Evolutionary conservation across 2,797 vertebrate genomes (phyloP).

Genomic region (Bucorvus abyssinicus): DNA sequence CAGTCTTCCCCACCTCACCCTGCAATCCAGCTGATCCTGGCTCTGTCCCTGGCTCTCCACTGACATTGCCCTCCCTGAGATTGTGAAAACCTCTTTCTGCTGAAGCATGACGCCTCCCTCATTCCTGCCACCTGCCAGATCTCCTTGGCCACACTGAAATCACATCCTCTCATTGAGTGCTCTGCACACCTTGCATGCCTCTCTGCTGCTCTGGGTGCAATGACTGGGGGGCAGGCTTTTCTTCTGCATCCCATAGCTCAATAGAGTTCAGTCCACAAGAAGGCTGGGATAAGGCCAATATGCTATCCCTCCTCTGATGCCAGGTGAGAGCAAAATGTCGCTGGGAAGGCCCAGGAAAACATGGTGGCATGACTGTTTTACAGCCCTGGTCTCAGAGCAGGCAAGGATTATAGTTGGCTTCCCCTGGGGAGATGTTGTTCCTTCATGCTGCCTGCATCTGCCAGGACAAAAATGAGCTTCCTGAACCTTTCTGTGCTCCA

Average conservation of each 20-base stretch:
- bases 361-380: background rate
- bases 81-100: background rate
- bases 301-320: background rate
- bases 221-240: background rate
- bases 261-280: background rate
- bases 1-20: background rate
- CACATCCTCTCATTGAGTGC: background rate
- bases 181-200: background rate
- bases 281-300: background rate
- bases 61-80: background rate
- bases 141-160: background rate
- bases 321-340: background rate
- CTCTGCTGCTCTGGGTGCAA: background rate
- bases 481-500: background rate
- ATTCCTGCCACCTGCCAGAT: background rate
- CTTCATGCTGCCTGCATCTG: background rate
- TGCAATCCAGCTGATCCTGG: background rate
- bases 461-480: background rate
- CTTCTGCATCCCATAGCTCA: background rate
- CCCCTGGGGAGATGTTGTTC: background rate
- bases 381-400: background rate
- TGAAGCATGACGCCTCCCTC: background rate
- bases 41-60: background rate
- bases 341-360: background rate
- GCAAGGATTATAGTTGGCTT: background rate